A percentile compares a stretch with the other conserved stretches of the same genome.
These are phyloP conservation scores for Novumbra hubbsi DNA, from an alignment of 2,797 vertebrate species.

Conservation along the genomic window DNA sequence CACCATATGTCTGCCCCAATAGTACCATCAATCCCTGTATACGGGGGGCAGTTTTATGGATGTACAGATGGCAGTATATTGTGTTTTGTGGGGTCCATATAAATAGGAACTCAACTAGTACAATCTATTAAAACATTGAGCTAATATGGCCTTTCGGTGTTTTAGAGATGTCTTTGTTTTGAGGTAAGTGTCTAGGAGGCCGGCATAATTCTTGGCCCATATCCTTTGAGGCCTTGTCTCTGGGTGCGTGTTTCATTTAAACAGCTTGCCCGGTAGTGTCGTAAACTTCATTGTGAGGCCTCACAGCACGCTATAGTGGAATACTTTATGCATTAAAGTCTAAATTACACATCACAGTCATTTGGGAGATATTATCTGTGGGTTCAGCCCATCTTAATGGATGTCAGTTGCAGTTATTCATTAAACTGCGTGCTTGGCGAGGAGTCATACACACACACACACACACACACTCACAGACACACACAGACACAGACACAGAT, in stretches of 20 bases:
- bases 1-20: conserved; percentile 28
- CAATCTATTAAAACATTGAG: conserved; percentile 42
- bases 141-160: conserved; percentile 28
- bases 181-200: conserved; percentile 32
- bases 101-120: conserved; percentile 51
- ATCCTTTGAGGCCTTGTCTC: conserved; percentile 35
- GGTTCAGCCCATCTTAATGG: conserved; percentile 31
- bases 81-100: conserved; percentile 47
- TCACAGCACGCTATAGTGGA: conserved; percentile 35
- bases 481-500: conserved; percentile 32
- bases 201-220: conserved; percentile 27
- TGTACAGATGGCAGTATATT: conserved; percentile 67
- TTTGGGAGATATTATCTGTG: conserved; percentile 44
- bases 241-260: conserved; percentile 36
- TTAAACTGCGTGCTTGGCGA: conserved; percentile 47
- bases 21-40: conserved; percentile 50
- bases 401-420: conserved; percentile 51
- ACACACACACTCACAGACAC: conserved; percentile 12
- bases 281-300: conserved; percentile 33
- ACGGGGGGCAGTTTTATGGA: conserved; percentile 52
- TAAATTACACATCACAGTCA: conserved; percentile 57
- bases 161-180: conserved; percentile 30
- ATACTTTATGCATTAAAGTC: conserved; percentile 29
- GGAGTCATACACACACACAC: conserved; percentile 30
- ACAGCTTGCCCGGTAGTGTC: conserved; percentile 39